Percentiles rank a stretch among this genome's conserved stretches.
These are phyloP conservation scores for Remorina albescens DNA, from an alignment of 2,797 vertebrate species.

Conservation along the genomic window DNA sequence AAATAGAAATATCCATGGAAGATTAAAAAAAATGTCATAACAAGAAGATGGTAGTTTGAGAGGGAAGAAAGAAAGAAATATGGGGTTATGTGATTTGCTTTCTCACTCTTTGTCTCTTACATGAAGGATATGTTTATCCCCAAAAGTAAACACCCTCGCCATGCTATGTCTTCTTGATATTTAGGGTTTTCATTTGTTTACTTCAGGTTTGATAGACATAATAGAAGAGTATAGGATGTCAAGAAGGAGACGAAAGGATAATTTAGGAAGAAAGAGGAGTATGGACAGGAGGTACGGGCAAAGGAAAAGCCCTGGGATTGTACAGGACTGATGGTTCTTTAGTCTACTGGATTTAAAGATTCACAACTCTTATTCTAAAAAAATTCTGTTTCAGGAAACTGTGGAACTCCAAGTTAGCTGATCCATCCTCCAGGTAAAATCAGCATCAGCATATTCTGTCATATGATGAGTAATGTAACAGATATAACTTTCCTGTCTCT, in stretches of 20 bases:
- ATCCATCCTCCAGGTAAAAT: conserved; percentile 90
- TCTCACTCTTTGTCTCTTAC: conserved; percentile 10
- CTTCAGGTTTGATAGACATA: conserved; percentile 32
- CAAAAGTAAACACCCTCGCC: conserved; percentile 19
- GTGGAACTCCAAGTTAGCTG: conserved; percentile 93
- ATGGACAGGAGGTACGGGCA: not conserved
- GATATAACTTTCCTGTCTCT: not conserved
- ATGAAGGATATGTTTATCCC: conserved; percentile 38
- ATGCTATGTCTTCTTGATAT: conserved; percentile 39
- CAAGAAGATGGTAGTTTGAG: conserved; percentile 32
- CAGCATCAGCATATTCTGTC: not conserved
- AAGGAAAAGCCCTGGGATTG: conserved; percentile 25
- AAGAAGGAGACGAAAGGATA: conserved; percentile 14
- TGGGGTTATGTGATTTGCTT: conserved; percentile 29
- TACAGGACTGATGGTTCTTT: conserved; percentile 38
- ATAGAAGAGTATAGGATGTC: conserved; percentile 15
- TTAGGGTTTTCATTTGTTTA: conserved; percentile 44
- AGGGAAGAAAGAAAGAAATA: conserved; percentile 23
- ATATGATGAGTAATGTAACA: not conserved
- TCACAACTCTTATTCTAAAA: not conserved
- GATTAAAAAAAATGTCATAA: conserved; percentile 24
- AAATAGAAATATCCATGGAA: conserved; percentile 62
- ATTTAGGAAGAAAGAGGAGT: conserved; percentile 12
- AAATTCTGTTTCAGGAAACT: conserved; percentile 87
- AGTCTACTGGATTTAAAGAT: conserved; percentile 49